Percentiles rank a stretch among this genome's conserved stretches.
These are phyloP conservation scores for Chaetodon trifascialis DNA, from an alignment of 2,113 vertebrate species.

Conservation along the genomic window DNA sequence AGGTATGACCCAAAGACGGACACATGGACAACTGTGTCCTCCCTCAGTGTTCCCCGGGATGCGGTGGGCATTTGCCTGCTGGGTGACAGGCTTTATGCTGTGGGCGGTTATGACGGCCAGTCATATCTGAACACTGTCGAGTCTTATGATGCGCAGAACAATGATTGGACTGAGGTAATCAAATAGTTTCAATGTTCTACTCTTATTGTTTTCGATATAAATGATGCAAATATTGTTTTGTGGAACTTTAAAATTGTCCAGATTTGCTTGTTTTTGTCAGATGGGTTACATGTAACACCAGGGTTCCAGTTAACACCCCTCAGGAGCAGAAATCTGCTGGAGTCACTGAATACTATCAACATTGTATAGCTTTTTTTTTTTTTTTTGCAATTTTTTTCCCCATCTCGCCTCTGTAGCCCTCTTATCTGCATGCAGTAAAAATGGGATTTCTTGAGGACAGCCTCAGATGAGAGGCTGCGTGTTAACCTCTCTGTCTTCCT, in stretches of 20 bases:
- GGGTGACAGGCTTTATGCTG: conserved; percentile 92
- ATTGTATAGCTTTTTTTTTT: conserved; percentile 32
- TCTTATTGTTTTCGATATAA: neutral
- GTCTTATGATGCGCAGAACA: conserved; percentile 95
- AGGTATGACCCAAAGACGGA: conserved; percentile 98
- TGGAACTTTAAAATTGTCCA: neutral
- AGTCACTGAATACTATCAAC: conserved; percentile 43
- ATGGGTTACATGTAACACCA: conserved; percentile 12
- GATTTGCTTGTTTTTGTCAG: conserved; percentile 17
- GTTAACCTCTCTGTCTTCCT: conserved; percentile 75
- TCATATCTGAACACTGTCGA: conserved; percentile 93
- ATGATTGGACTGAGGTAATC: conserved; percentile 97
- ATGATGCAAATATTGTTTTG: neutral
- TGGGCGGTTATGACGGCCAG: conserved; percentile 96
- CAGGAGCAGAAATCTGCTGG: conserved; percentile 23
- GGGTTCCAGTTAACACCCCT: neutral
- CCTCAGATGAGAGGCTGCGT: conserved; percentile 58
- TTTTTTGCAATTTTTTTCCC: neutral
- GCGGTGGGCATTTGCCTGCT: conserved; percentile 94
- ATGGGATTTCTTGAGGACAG: conserved; percentile 38
- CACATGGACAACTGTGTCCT: conserved; percentile 93
- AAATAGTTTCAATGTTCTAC: neutral
- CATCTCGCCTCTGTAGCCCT: conserved; percentile 28
- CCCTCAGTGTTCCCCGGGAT: conserved; percentile 92
- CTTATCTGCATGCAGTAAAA: conserved; percentile 53